Evolutionary conservation across 2,888 invertebrate species (phyloP).

Genomic region (Zygothrica quintamaculata): DNA sequence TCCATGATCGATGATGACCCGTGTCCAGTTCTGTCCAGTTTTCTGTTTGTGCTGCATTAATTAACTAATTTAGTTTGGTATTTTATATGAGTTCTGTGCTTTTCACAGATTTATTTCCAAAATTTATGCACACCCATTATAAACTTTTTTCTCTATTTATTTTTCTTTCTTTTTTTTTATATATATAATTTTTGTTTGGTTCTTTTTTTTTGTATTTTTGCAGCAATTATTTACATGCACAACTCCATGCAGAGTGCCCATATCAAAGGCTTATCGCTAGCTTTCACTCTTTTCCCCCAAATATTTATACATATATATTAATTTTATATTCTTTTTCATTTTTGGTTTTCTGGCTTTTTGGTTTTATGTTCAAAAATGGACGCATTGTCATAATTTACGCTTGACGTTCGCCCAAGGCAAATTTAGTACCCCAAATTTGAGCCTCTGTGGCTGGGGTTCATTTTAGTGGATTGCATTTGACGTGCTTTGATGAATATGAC

Average conservation of each 20-base stretch:
- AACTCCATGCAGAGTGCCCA: constrained; percentile 38
- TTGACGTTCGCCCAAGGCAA: constrained; percentile 35
- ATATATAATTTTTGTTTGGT: constrained; percentile 18
- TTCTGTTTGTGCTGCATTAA: constrained; percentile 67
- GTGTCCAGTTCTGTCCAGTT: constrained; percentile 53
- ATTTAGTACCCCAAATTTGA: constrained; percentile 16
- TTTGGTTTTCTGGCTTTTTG: constrained; percentile 1
- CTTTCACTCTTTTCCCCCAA: constrained; percentile 63
- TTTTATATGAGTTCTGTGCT: constrained; percentile 53
- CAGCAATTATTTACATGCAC: constrained; percentile 65
- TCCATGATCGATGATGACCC: constrained; percentile 20
- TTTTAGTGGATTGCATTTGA: constrained; percentile 50
- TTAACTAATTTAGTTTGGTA: constrained; percentile 77
- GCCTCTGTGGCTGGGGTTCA: constrained; percentile 36
- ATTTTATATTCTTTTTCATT: too few species aligned
- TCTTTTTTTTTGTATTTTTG: constrained; percentile 35
- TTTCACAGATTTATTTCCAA: constrained; percentile 40
- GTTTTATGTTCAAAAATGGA: constrained; percentile 19
- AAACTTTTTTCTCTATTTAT: neutral
- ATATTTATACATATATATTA: too few species aligned
- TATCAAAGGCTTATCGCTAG: constrained; percentile 63
- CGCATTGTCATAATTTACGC: constrained; percentile 72
- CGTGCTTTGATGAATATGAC: constrained; percentile 71
- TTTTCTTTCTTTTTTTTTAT: constrained; percentile 21
- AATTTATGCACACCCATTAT: constrained; percentile 64